Percentiles rank a stretch among this genome's conserved stretches.
phyloP scores from a whole-genome alignment of 2,113 vertebrate species.

The Eleginops maclovinus region DNA sequence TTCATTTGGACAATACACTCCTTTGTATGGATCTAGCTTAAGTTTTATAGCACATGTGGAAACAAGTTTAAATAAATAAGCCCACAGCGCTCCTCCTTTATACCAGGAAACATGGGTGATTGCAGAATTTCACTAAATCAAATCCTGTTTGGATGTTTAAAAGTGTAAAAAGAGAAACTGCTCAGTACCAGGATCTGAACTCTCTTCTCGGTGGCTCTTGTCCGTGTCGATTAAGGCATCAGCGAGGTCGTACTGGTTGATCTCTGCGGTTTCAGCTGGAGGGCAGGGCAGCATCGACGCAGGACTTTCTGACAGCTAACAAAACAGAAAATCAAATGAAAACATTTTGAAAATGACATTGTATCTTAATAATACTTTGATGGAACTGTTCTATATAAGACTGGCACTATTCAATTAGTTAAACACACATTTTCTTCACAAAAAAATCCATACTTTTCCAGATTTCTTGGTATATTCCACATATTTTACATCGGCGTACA shows the following conservation, averaged over 20 bases:
- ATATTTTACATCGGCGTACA: too few relatives aligned
- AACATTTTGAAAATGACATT: neutral
- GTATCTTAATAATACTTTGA: neutral
- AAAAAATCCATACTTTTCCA: too few relatives aligned
- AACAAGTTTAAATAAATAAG: neutral
- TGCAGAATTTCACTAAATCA: neutral
- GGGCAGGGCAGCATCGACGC: conserved; percentile 84
- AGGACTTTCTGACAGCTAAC: conserved; percentile 88
- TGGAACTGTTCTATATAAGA: neutral
- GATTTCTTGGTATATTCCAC: too few relatives aligned
- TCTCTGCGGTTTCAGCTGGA: conserved; percentile 90
- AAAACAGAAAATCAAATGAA: conserved; percentile 32
- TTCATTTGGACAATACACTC: neutral
- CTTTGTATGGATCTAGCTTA: neutral
- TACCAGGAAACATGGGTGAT: neutral
- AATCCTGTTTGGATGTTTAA: neutral
- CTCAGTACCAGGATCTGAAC: conserved; percentile 78
- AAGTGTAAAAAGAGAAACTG: neutral
- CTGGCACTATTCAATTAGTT: too few relatives aligned
- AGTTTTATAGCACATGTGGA: neutral
- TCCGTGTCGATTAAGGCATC: conserved; percentile 92
- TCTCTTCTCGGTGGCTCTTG: conserved; percentile 81
- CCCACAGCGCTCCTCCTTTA: neutral
- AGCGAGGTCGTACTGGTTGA: conserved; percentile 91
- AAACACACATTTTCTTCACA: too few relatives aligned